Percentiles rank a stretch among this genome's conserved stretches.
phyloP scores from a whole-genome alignment of 2,113 vertebrate species.

The Phrynocephalus versicolor region DNA sequence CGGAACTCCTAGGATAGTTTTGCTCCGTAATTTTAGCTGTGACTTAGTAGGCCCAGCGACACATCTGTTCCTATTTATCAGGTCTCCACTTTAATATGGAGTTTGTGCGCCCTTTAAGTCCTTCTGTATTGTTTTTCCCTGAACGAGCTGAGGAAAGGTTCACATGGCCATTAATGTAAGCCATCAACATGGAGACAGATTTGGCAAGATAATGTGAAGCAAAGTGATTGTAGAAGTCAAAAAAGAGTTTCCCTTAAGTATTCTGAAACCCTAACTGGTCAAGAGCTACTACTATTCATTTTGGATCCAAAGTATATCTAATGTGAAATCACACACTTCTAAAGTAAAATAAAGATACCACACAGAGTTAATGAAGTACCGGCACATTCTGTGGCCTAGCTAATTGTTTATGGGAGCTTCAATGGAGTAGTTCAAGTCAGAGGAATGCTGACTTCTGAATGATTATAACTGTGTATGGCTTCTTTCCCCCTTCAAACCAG shows the following conservation, averaged over 20 bases:
- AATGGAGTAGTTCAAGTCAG: not conserved
- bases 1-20: conserved; percentile 23
- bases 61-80: conserved; percentile 48
- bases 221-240: conserved; percentile 32
- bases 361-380: too few species aligned
- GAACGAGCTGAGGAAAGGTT: conserved; percentile 31
- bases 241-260: not conserved
- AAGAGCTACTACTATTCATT: not conserved
- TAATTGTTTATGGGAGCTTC: not conserved
- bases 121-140: conserved; percentile 34
- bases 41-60: conserved; percentile 27
- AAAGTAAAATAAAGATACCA: conserved; percentile 10
- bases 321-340: conserved; percentile 7
- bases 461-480: not conserved
- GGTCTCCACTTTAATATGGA: conserved; percentile 32
- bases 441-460: not conserved
- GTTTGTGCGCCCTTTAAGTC: conserved; percentile 38
- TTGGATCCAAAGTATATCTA: conserved; percentile 16
- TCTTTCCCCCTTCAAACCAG: too few species aligned
- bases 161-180: conserved; percentile 27
- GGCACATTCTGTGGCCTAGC: not conserved
- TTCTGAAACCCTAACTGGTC: not conserved
- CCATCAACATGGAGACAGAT: conserved; percentile 18
- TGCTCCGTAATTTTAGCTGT: conserved; percentile 34
- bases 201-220: conserved; percentile 6